Evolutionary conservation across 1,140 invertebrate genomes (phyloP).

Genomic region (Colletes latitarsis): DNA sequence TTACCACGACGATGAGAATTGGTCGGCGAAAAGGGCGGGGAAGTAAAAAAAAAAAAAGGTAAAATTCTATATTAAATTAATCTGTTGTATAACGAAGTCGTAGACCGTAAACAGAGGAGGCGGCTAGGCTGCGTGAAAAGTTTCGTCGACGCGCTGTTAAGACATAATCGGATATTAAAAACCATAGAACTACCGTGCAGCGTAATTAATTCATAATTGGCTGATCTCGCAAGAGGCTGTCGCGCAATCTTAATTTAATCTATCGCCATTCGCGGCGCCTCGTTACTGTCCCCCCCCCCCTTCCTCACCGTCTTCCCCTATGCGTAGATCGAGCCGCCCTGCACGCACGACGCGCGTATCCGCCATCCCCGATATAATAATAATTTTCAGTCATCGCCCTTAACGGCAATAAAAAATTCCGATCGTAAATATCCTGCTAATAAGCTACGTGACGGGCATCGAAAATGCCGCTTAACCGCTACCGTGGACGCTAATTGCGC

Average conservation of each 20-base stretch:
- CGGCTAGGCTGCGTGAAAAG: slow-evolving; percentile 48
- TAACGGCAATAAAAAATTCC: slow-evolving; percentile 65
- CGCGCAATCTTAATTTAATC: slow-evolving; percentile 81
- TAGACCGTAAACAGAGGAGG: slow-evolving; percentile 46
- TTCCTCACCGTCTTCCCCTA: slow-evolving; percentile 58
- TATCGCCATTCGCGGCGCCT: slow-evolving; percentile 78
- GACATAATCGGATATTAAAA: slow-evolving; percentile 80
- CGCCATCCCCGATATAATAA: slow-evolving; percentile 63
- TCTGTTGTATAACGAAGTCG: slow-evolving; percentile 45
- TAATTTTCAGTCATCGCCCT: slow-evolving; percentile 70
- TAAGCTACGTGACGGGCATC: slow-evolving; percentile 66
- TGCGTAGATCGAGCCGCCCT: slow-evolving; percentile 24
- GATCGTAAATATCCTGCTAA: slow-evolving; percentile 72
- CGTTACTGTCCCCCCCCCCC: slow-evolving; percentile 67
- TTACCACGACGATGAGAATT: slow-evolving; percentile 27
- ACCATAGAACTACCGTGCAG: slow-evolving; percentile 72
- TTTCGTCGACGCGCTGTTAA: slow-evolving; percentile 73
- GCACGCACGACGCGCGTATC: slow-evolving; percentile 39
- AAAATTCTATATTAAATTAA: slow-evolving; percentile 42
- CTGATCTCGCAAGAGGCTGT: slow-evolving; percentile 74
- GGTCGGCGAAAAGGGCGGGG: background rate
- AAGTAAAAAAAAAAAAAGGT: background rate
- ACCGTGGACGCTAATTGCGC: slow-evolving; percentile 25
- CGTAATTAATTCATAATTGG: slow-evolving; percentile 81
- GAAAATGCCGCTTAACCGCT: background rate